Evolutionary conservation across 2,797 vertebrate genomes (phyloP), one percentile per base, ranked within the genome.

Genomic region (Limnodromus scolopaceus): DNA sequence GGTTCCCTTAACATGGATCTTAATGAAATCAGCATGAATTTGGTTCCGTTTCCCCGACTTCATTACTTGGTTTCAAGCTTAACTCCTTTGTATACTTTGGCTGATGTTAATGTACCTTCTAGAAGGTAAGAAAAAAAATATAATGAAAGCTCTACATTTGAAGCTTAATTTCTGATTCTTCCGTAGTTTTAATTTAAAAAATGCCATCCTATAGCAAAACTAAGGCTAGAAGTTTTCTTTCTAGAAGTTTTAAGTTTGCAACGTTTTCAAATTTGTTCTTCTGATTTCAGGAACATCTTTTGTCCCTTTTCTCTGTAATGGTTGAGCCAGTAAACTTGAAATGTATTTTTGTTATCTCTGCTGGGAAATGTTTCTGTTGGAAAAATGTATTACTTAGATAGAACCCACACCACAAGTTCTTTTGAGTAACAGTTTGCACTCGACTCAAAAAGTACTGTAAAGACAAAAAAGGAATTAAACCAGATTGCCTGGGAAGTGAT

Each of bases 1-100:
- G 99, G 99, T 23, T 99, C 99, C 13, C 99, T 99, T 89, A 99
- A 99, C 96, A 99, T 99, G 99, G 99, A 99, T 97, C 98, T 99
- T 96, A 99, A 99, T 95, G 99, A 99, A 98, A 99, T 99, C 57
- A 98, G 98, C 89, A 99, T 99, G 99, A 99, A 99, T 97, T 98
- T 99, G 97, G 99, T 99, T 80, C 99, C 99, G 3, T 99, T 99
- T 97, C 99, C 99, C 57, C 98, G 97, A 43, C 97, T 99, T 78
- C 99, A 99, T 97, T 99, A 99, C 96, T 98, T 99, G 83, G 98
- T 99, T 90, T 98, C 99, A 85, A 99, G 99, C 88, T 98, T 99
- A 72, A 99, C 99, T 41, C 99, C 99, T 69, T 98, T 99, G 11
- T 99, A 99, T 97, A 99, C 99, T 0, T 88, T 99, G 91, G 98